Conservation (phyloP, 35 echinoderm and acorn worm species). For the Amphiura filiformis region DNA sequence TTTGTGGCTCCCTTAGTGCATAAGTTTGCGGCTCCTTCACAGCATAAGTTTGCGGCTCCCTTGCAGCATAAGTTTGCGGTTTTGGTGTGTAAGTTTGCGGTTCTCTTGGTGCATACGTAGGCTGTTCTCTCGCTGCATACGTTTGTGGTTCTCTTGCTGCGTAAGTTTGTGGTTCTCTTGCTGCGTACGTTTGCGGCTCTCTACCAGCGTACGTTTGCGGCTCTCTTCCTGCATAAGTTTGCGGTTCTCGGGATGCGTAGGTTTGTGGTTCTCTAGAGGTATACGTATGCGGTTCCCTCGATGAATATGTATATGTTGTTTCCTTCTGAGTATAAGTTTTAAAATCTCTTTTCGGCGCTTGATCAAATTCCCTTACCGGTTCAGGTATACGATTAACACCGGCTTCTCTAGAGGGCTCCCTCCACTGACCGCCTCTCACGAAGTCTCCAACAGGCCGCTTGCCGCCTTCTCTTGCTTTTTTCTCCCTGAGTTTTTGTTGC, state of each 20-base stretch:
- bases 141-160: neutral
- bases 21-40: neutral
- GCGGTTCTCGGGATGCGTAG: neutral
- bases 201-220: neutral
- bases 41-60: neutral
- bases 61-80: neutral
- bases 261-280: neutral
- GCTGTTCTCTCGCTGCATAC: neutral
- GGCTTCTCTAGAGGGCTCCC: neutral
- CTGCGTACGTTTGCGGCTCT: neutral
- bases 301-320: neutral
- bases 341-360: neutral
- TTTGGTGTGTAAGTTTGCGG: neutral
- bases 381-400: no score
- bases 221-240: neutral
- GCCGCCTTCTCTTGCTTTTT: constrained; percentile 20
- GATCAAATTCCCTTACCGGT: no score
- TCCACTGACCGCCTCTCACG: neutral
- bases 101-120: neutral
- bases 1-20: neutral
- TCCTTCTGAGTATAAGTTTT: neutral
- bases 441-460: neutral
- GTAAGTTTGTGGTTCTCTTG: neutral
- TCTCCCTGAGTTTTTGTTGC: constrained; percentile 58
- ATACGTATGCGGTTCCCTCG: neutral